phyloP scores from a whole-genome alignment of 2,888 invertebrate genomes.

The Acanthosepion esculentum region DNA sequence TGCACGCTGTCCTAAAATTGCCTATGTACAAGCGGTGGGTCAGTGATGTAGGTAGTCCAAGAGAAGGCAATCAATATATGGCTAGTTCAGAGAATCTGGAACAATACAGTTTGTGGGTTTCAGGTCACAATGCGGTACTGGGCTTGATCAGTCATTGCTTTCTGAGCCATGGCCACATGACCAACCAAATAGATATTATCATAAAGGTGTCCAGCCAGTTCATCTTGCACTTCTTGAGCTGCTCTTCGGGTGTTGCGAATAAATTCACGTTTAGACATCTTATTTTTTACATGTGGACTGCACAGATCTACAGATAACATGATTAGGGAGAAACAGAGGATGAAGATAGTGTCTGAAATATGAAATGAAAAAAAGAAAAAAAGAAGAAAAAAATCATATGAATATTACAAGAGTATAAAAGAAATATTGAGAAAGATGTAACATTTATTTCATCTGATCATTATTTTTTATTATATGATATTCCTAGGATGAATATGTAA shows the following conservation, averaged over 20 bases:
- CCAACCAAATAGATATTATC: conserved; percentile 77
- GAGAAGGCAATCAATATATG: conserved; percentile 2
- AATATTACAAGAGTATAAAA: neutral
- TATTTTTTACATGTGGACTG: conserved; percentile 77
- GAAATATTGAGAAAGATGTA: neutral
- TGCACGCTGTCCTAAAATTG: neutral
- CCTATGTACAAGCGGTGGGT: conserved; percentile 18
- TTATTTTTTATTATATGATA: too few species aligned
- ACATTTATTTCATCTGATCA: neutral
- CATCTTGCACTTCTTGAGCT: conserved; percentile 72
- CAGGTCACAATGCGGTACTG: neutral
- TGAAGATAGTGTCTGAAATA: conserved; percentile 75
- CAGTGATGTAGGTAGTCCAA: neutral
- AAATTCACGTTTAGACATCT: conserved; percentile 78
- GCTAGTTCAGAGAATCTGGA: conserved; percentile 5
- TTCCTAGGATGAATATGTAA: too few species aligned
- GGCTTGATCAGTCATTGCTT: neutral
- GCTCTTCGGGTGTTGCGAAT: conserved; percentile 77
- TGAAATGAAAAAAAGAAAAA: neutral
- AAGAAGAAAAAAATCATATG: neutral
- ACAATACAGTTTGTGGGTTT: neutral
- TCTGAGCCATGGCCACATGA: conserved; percentile 73
- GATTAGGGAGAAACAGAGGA: conserved; percentile 77
- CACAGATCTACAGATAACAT: conserved; percentile 77
- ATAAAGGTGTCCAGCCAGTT: conserved; percentile 77